Base-by-base conservation (phyloP, 2,888 invertebrate genomes). In the Autographa gamma region DNA sequence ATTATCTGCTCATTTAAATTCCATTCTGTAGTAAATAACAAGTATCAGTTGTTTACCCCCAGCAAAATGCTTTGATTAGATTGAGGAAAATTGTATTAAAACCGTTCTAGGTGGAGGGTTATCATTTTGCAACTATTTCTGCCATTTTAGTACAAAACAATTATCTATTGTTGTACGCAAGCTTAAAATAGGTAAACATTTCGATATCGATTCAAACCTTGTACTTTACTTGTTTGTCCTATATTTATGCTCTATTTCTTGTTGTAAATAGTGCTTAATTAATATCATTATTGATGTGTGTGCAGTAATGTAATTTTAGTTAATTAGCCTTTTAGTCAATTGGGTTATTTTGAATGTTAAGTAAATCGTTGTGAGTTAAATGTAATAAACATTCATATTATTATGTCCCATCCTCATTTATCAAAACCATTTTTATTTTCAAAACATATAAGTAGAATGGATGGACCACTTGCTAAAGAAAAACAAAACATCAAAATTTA, bases 71-170 rank as follows among this genome's bases (percentile, higher is more conserved):
- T 43, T 3, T 65, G 9, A 75, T 58, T 32, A 66, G 48, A 66
- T 81, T 80, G 67, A 78, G 76, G 80, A 76, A 78, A 80, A 78
- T 71, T 66, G n/a, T 60, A 63, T 48, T 66, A 48, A 71, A 76
- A 70, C 68, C n/a, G 19, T 61, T 8, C 18, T 66, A 32, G 19
- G 6, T 4, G 14, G 60, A 48, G 63, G 74, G 71, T 81, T 81
- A 81, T 81, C 79, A 74, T 64, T 78, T 1, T 38, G 43, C 34
- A 18, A n/a, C 16, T 67, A 67, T 67, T 64, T 62, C 32, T 71
- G 59, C 56, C 60, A 61, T 54, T 66, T 32, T 59, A 19, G n/a
- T 60, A 60, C 41, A 31, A 69, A 58, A 62, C 16, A 60, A 43
- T 72, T 58, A 64, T 69, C 25, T 74, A 68, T 71, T 71, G 31